Evolutionary conservation across 35 echinoderm and acorn worm genomes (phyloP).

Genomic region (Ptychodera flava): DNA sequence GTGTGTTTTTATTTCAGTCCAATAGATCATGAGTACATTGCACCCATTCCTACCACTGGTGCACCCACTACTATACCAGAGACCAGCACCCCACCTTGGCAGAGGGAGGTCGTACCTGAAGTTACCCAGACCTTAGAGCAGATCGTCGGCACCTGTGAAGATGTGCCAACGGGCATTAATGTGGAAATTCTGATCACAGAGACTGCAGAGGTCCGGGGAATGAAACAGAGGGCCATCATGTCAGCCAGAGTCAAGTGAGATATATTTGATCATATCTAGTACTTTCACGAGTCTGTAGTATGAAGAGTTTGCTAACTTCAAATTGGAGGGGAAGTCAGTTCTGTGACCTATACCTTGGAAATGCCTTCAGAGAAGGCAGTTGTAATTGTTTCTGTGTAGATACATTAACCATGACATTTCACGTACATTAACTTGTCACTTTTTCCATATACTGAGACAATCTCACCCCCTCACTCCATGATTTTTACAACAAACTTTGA

Average conservation of each 20-base stretch:
- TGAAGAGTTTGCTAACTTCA: too few relatives aligned
- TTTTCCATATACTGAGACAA: too few relatives aligned
- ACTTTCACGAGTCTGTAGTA: too few relatives aligned
- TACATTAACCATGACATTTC: too few relatives aligned
- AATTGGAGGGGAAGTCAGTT: too few relatives aligned
- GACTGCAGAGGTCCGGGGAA: slow-evolving; percentile 52
- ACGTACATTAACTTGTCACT: too few relatives aligned
- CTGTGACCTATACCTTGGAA: too few relatives aligned
- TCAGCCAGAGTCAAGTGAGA: slow-evolving; percentile 58
- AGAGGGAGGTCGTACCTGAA: neutral
- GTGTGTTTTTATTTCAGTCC: neutral
- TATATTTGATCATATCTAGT: too few relatives aligned
- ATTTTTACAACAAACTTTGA: too few relatives aligned
- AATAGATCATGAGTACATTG: neutral
- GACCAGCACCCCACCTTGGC: neutral
- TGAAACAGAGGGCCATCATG: slow-evolving; percentile 59
- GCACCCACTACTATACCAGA: neutral
- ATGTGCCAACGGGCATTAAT: slow-evolving; percentile 77
- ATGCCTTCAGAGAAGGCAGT: too few relatives aligned
- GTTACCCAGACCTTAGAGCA: neutral
- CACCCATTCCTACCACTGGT: neutral
- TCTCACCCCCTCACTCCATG: too few relatives aligned
- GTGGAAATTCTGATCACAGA: slow-evolving; percentile 73
- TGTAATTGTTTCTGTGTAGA: too few relatives aligned
- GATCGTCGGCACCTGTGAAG: slow-evolving; percentile 48